These are phyloP conservation scores for Diploscapter pachys DNA, from an alignment of 1,140 invertebrate genomes.

Conservation along the genomic window DNA sequence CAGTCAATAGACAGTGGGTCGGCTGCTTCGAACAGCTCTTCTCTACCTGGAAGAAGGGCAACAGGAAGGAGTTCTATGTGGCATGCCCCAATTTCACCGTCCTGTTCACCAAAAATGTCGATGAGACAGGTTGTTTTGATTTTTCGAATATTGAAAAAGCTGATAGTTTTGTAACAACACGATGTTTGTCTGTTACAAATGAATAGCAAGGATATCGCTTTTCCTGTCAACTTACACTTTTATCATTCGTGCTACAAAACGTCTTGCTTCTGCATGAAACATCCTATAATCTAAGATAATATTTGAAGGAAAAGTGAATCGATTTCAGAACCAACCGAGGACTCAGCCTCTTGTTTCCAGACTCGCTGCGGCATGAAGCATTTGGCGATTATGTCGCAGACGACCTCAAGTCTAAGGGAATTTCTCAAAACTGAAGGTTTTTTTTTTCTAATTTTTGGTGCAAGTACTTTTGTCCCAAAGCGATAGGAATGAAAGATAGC, in stretches of 20 bases:
- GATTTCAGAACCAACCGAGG: conserved; percentile 1
- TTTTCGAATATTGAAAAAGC: background rate
- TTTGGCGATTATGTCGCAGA: conserved; percentile 17
- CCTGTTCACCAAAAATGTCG: conserved; percentile 13
- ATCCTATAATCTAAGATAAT: too few relatives aligned
- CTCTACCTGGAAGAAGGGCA: conserved; percentile 30
- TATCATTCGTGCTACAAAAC: background rate
- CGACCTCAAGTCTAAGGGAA: conserved; percentile 15
- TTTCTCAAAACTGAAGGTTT: conserved; percentile 23
- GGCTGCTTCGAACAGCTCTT: conserved; percentile 19
- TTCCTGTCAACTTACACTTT: background rate
- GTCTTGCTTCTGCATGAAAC: background rate
- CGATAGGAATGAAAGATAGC: too few relatives aligned
- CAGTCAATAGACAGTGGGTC: conserved; percentile 24
- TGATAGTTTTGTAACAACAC: background rate
- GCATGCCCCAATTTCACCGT: conserved; percentile 24
- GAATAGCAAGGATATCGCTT: background rate
- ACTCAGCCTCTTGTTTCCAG: conserved; percentile 11
- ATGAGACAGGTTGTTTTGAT: background rate
- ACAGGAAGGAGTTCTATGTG: conserved; percentile 24
- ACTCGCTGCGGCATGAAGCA: conserved; percentile 9
- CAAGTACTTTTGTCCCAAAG: too few relatives aligned
- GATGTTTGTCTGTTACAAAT: background rate
- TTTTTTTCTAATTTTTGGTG: too few relatives aligned
- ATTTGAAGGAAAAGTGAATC: background rate